A percentile compares a stretch with the other conserved stretches of the same genome.
Conservation (phyloP, 2,888 invertebrate genomes). For the Oligia latruncula region DNA sequence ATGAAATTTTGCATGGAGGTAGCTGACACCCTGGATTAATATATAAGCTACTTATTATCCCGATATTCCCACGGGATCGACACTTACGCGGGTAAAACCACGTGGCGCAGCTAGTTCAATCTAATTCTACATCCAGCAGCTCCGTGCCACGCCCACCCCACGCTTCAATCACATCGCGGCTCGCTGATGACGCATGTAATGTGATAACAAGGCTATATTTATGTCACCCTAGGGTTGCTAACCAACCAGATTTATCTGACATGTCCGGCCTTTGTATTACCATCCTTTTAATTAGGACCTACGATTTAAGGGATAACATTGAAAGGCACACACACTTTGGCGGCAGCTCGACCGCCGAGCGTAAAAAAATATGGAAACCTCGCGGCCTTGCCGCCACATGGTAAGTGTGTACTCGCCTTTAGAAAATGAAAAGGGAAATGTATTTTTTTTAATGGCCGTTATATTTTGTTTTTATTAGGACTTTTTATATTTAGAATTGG, state of each 20-base stretch:
- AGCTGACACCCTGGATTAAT: no score
- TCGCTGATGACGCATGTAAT: constrained; percentile 60
- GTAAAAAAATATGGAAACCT: no score
- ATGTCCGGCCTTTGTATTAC: neutral
- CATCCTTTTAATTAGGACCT: neutral
- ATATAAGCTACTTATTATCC: no score
- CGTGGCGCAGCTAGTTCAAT: neutral
- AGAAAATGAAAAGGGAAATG: neutral
- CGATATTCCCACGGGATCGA: no score
- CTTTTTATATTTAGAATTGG: neutral
- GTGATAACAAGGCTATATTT: constrained; percentile 52
- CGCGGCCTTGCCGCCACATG: neutral
- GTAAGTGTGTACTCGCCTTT: neutral
- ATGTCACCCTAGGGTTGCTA: constrained; percentile 47
- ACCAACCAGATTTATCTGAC: no score
- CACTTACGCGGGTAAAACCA: no score
- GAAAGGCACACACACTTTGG: neutral
- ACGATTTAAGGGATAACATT: no score
- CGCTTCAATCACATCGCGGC: constrained; percentile 62
- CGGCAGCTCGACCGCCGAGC: neutral
- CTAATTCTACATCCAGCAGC: constrained; percentile 10
- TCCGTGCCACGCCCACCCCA: constrained; percentile 67
- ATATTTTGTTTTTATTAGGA: neutral
- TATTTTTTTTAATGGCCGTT: neutral
- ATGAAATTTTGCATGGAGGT: no score